Conservation (phyloP, 2,113 vertebrate genomes). For the Arizona elegans region DNA sequence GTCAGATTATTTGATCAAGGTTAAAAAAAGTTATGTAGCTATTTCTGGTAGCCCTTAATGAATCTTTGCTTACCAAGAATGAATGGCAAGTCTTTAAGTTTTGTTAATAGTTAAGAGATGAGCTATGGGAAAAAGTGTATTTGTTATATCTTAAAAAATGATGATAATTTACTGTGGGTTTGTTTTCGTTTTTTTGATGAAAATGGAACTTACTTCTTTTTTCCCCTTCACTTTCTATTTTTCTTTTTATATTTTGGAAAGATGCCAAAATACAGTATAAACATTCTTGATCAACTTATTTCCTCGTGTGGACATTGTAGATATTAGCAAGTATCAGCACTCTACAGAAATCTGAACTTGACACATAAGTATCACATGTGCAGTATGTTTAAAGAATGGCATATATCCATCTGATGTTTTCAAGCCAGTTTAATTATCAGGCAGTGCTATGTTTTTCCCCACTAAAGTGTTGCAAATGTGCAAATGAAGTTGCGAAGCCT, state of each 20-base stretch:
- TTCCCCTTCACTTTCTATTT: neutral
- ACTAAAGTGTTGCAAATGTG: neutral
- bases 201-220: neutral
- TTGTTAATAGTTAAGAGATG: neutral
- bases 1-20: neutral
- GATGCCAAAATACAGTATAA: conserved; percentile 11
- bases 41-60: neutral
- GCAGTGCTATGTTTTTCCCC: neutral
- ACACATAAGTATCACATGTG: neutral
- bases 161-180: neutral
- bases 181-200: neutral
- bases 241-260: neutral
- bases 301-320: neutral
- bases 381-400: neutral
- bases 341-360: rapidly evolving
- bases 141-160: neutral
- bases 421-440: neutral
- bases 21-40: neutral
- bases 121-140: neutral
- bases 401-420: neutral
- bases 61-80: neutral
- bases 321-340: rapidly evolving
- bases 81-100: neutral
- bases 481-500: neutral
- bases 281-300: neutral